Base-by-base conservation (phyloP, 2,888 invertebrate species). In the Hartigia nigra region DNA sequence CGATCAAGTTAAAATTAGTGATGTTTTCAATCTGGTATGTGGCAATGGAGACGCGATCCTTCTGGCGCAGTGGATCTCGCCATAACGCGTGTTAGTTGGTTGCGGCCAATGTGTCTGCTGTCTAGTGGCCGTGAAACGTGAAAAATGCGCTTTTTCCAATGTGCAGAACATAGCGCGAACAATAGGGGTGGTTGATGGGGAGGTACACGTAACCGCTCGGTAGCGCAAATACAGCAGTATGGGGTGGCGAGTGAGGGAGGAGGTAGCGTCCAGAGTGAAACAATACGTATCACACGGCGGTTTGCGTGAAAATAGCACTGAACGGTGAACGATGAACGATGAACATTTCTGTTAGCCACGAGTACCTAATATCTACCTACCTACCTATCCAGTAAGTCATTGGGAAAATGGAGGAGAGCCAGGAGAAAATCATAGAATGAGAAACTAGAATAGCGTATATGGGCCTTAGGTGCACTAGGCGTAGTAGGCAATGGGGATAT, bases 221-320 rank as follows among this genome's bases (percentile, higher is more conserved):
- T 82, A 82, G 81, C 82, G 84, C 84, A 83, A 81, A 85, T 82
- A 83, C 82, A 79, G 69, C 69, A 75, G 75, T 78, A 72, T 83
- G 77, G 84, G 84, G 84, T 82, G 84, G 80, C 80, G 82, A 83
- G 79, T 80, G 84, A 83, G 81, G 83, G 74, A 70, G 76, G 74
- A 80, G 80, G 81, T 83, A 83, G 82, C 86, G 86, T 84, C 86
- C 85, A 85, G 84, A 82, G 81, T 83, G 82, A 87, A 87, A 87
- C 87, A 89, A 89, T 88, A 86, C 86, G 86, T 86, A 87, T 88
- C 88, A 87, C 85, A 87, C 88, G 86, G 85, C 82, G 86, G 86
- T 82, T 83, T 84, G 86, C 83, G 85, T 85, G 86, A 86, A 88
- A 88, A 87, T 86, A 83, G 23, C 9, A 55, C 5, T 23, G 39